Base-by-base conservation (phyloP, 2,888 invertebrate genomes). In the Agonopterix heracliana region DNA sequence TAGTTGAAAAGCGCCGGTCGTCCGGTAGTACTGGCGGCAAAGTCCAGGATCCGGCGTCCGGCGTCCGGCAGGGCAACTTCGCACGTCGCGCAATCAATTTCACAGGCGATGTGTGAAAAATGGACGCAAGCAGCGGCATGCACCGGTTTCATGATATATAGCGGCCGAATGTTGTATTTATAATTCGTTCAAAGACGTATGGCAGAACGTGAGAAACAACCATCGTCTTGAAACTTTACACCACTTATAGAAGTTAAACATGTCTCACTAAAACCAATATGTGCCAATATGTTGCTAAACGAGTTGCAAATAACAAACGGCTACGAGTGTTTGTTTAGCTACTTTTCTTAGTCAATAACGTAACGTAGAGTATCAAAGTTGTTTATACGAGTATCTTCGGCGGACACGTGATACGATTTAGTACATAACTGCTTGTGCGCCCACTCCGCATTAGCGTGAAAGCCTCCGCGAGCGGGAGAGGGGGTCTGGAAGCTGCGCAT, bases 401-500 rank as follows among this genome's bases (percentile, higher is more conserved):
- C 26, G 61, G 71, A 75, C 68, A 68, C 74, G 76, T 78, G 77
- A 81, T 80, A 74, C 74, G 75, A 82, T 81, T 81, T 80, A 81
- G 71, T 68, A 65, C 63, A 65, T 67, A 74, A 68, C 74, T 76
- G 74, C 76, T 81, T 76, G 66, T 81, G 80, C 77, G 80, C 77
- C 74, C 77, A 68, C 71, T 74, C 68, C 68, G 72, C 73, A 87
- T 87, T 85, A 85, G 73, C 73, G 66, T 82, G 81, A 86, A 81
- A 84, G 84, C 85, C 78, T 77, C 71, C 74, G 68, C 66, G 68
- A 61, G 63, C 55, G 63, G 61, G 59, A 64, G 55, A 64, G 60
- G 65, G 62, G 56, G 51, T 57, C 55, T 55, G 60, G 56, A 62
- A 63, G 69, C 75, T 78, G 86, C 84, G 87, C 85, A 88, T 86